These are phyloP conservation scores for Sialis fuliginosa DNA, from an alignment of 2,888 invertebrate genomes.

Conservation along the genomic window DNA sequence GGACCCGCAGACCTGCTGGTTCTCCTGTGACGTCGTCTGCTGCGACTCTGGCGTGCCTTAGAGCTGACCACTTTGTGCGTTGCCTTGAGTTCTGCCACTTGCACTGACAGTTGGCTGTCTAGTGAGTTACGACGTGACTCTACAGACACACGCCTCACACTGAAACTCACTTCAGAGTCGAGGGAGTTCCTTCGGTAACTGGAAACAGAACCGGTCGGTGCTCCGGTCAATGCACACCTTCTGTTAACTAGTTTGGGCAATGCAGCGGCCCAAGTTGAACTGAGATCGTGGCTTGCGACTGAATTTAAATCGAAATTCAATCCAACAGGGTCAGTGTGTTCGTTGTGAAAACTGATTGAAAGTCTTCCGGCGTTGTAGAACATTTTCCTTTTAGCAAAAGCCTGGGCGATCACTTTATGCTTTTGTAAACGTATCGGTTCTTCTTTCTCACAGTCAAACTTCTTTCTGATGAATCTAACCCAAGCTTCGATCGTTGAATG, in stretches of 20 bases:
- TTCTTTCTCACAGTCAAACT: conserved; percentile 33
- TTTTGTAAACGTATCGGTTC: conserved; percentile 58
- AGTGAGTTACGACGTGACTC: conserved; percentile 75
- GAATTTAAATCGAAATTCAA: conserved; percentile 54
- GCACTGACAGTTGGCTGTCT: conserved; percentile 73
- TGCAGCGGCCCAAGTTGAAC: conserved; percentile 84
- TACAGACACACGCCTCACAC: conserved; percentile 64
- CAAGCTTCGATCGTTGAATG: conserved; percentile 68
- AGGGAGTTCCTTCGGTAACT: conserved; percentile 35
- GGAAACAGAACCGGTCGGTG: conserved; percentile 30
- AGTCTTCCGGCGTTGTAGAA: conserved; percentile 68
- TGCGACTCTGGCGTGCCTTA: conserved; percentile 20
- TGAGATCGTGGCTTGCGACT: conserved; percentile 63
- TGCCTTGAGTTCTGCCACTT: conserved; percentile 69
- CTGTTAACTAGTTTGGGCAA: conserved; percentile 72
- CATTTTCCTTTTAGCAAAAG: conserved; percentile 73
- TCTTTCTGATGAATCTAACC: conserved; percentile 73
- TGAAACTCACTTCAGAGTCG: conserved; percentile 48
- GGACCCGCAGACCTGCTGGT: conserved; percentile 22
- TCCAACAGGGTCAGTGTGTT: conserved; percentile 81
- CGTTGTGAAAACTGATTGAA: conserved; percentile 73
- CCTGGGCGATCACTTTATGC: conserved; percentile 81
- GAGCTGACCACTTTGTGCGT: conserved; percentile 35
- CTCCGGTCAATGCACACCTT: conserved; percentile 61
- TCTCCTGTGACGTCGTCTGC: conserved; percentile 24